Conservation (phyloP, 2,888 invertebrate genomes). For the Agrotis exclamationis region DNA sequence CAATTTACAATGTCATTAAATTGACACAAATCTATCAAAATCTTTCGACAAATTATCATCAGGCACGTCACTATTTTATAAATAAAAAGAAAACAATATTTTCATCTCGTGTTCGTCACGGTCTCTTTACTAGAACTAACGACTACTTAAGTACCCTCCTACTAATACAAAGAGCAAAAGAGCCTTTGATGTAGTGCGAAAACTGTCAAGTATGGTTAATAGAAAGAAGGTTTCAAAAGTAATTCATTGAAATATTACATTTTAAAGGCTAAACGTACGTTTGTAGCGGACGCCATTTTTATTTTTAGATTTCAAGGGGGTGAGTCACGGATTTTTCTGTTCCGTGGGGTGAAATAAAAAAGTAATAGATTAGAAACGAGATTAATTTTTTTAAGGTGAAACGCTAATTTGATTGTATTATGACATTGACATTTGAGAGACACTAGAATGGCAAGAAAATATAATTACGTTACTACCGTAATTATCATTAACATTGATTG, state of each 20-base stretch:
- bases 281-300: too few species aligned
- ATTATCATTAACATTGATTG: slow-evolving; percentile 12
- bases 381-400: too few species aligned
- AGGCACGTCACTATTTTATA: slow-evolving; percentile 9
- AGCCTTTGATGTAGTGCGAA: not conserved
- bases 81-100: slow-evolving; percentile 25
- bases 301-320: too few species aligned
- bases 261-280: too few species aligned
- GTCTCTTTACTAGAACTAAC: slow-evolving; percentile 36
- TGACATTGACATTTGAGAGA: slow-evolving; percentile 35
- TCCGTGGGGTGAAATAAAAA: too few species aligned
- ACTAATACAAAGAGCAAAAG: not conserved
- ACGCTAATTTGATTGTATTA: not conserved
- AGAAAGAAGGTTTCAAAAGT: not conserved
- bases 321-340: too few species aligned
- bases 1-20: not conserved
- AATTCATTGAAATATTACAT: too few species aligned
- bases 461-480: not conserved
- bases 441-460: slow-evolving; percentile 17
- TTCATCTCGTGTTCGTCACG: slow-evolving; percentile 23
- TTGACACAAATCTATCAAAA: not conserved
- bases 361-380: too few species aligned
- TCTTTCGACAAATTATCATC: not conserved
- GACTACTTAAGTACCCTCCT: slow-evolving; percentile 8
- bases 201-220: not conserved